A percentile compares a stretch with the other conserved stretches of the same genome.
phyloP scores from a whole-genome alignment of 2,888 invertebrate genomes.

The Drosophila seclusa region DNA sequence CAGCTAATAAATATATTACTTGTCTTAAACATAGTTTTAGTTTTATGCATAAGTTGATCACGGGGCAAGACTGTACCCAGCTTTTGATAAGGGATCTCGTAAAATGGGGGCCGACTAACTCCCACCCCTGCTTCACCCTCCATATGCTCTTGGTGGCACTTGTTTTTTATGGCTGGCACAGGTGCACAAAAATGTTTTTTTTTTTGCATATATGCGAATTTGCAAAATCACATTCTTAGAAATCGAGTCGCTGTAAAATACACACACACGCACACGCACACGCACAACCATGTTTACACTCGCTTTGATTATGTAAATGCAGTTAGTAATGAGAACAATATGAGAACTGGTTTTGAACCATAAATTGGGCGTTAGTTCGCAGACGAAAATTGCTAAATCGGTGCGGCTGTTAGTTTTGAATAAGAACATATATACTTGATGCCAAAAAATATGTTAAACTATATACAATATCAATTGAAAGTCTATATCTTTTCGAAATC shows the following conservation, averaged over 20 bases:
- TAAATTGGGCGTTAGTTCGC: neutral
- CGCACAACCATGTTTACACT: too few relatives aligned
- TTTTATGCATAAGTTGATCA: neutral
- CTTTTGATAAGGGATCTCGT: too few relatives aligned
- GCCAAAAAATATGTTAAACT: neutral
- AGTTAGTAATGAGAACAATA: neutral
- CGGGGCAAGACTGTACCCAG: too few relatives aligned
- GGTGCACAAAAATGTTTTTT: neutral
- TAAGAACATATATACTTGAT: neutral
- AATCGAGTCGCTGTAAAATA: neutral
- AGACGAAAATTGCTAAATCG: neutral
- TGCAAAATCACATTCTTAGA: neutral
- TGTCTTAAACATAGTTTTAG: neutral
- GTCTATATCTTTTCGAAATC: neutral
- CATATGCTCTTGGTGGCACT: too few relatives aligned
- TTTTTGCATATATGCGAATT: neutral
- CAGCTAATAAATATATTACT: neutral
- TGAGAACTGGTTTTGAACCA: neutral
- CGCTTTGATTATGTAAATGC: neutral
- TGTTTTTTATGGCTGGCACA: too few relatives aligned
- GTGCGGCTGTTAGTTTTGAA: neutral
- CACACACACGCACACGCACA: neutral
- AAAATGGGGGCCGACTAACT: too few relatives aligned
- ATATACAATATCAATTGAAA: neutral
- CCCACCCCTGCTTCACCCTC: too few relatives aligned